Evolutionary conservation across 2,113 vertebrate species (phyloP).

Genomic region (Verasper variegatus): DNA sequence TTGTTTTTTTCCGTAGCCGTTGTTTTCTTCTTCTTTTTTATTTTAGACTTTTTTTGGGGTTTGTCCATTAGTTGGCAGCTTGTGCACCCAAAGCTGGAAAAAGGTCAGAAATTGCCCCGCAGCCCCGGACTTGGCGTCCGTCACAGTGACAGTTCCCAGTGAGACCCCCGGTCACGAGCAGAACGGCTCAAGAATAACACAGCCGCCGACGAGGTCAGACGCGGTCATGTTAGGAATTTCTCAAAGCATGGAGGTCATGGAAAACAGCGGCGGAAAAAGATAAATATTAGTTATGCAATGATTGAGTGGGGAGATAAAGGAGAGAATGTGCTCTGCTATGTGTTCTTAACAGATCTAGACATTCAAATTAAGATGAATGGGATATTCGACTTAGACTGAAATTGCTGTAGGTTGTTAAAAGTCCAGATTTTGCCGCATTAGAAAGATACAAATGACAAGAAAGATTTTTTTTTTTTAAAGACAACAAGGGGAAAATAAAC

Average conservation of each 20-base stretch:
- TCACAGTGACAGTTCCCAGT: slow-evolving; percentile 91
- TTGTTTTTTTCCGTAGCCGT: slow-evolving; percentile 7
- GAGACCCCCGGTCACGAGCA: slow-evolving; percentile 84
- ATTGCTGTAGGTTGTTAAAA: slow-evolving; percentile 74
- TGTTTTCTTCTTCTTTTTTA: slow-evolving; percentile 56
- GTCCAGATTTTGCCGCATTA: slow-evolving; percentile 81
- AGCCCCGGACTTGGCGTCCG: slow-evolving; percentile 89
- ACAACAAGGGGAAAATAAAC: slow-evolving; percentile 44
- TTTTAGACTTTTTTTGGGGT: slow-evolving; percentile 56
- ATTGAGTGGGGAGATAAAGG: slow-evolving; percentile 55
- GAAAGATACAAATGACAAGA: background rate
- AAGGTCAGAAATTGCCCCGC: slow-evolving; percentile 88
- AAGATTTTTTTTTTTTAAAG: too few relatives aligned
- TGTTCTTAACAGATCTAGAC: slow-evolving; percentile 58
- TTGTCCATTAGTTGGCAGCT: slow-evolving; percentile 78
- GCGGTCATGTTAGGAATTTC: slow-evolving; percentile 89
- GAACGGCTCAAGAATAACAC: slow-evolving; percentile 85
- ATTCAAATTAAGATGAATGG: slow-evolving; percentile 75
- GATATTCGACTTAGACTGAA: slow-evolving; percentile 64
- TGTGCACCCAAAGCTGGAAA: slow-evolving; percentile 84
- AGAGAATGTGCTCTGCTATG: slow-evolving; percentile 81
- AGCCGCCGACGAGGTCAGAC: slow-evolving; percentile 87
- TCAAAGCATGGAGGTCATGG: slow-evolving; percentile 87
- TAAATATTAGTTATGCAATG: slow-evolving; percentile 85
- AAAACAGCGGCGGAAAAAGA: slow-evolving; percentile 85